Base-by-base conservation (phyloP, 2,113 vertebrate genomes). In the Cyanoramphus novaezelandiae region DNA sequence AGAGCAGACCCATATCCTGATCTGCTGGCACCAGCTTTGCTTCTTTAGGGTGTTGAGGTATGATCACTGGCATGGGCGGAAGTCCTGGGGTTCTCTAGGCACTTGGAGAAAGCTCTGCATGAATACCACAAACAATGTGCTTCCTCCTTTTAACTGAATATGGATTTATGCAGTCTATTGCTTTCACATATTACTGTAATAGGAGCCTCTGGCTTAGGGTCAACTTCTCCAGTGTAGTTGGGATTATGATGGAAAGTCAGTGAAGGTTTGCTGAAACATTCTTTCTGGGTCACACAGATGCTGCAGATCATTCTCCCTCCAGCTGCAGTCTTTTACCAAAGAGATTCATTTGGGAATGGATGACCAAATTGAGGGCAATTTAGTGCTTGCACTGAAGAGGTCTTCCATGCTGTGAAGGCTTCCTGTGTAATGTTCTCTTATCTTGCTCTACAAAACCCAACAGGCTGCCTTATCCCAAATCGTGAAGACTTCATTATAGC, bases 81-180 rank as follows among this genome's bases (percentile, higher is more conserved):
- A 24, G 12, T 27, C 35, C 41, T 35, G 47, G 37, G 27, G 39
- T 46, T 60, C 39, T 49, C 67, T 13, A 37, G 19, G 21, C 29
- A 17, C 25, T 17, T 9, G 3, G 68, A 79, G 53, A 19, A 75
- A 37, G 31, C 31, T 13, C 47, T 27, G 39, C 17, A 6, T 20
- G 69, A 81, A 5, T 14, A 24, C 20, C 49, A 28, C 28, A 19
- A 69, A 17, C 9, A 31, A 10, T 0, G 0, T 7, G 25, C 18
- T 35, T 57, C 49, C 29, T 59, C 29, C 24, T 35, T 50, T 49
- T 37, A 19, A 17, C 52, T 29, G 52, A 33, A 9, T 31, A 4
- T 8, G 25, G 10, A 31, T 41, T 69, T 6, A 10, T 0, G 20
- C 12, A 25, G 8, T 29, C 37, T 46, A 2, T 31, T 76, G 49